Evolutionary conservation across 1,140 invertebrate genomes (phyloP).

Genomic region (Sarcophaga peregrina): DNA sequence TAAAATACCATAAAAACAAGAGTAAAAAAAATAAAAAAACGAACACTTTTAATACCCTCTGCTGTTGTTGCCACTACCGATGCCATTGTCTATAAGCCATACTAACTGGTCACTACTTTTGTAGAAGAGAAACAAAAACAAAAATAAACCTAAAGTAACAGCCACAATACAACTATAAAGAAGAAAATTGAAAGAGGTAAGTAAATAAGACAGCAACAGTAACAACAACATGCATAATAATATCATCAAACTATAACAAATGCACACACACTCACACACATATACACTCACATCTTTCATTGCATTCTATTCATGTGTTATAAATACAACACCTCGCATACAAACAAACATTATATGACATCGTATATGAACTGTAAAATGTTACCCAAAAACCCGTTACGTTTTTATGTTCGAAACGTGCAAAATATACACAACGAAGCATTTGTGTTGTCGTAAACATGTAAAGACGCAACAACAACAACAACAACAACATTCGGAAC

Average conservation of each 20-base stretch:
- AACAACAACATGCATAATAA: not conserved
- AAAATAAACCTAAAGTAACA: not conserved
- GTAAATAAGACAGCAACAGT: not conserved
- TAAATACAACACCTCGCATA: too few relatives aligned
- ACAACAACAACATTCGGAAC: too few relatives aligned
- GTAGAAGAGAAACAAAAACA: not conserved
- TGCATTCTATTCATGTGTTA: not conserved
- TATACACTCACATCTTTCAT: too few relatives aligned
- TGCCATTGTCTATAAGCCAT: not conserved
- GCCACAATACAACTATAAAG: not conserved
- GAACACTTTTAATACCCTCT: too few relatives aligned
- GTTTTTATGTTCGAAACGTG: slow-evolving; percentile 19
- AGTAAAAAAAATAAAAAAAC: too few relatives aligned
- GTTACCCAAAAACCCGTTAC: not conserved
- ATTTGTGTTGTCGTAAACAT: slow-evolving; percentile 2
- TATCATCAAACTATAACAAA: too few relatives aligned
- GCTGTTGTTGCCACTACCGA: too few relatives aligned
- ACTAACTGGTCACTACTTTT: not conserved
- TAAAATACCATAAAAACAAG: slow-evolving; percentile 10
- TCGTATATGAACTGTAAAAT: slow-evolving; percentile 14
- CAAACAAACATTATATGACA: not conserved
- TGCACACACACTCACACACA: too few relatives aligned
- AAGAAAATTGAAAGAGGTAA: not conserved
- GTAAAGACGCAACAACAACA: too few relatives aligned
- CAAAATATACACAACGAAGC: slow-evolving; percentile 10